phyloP scores from a whole-genome alignment of 2,888 invertebrate species.

The Temnothorax ravouxi region DNA sequence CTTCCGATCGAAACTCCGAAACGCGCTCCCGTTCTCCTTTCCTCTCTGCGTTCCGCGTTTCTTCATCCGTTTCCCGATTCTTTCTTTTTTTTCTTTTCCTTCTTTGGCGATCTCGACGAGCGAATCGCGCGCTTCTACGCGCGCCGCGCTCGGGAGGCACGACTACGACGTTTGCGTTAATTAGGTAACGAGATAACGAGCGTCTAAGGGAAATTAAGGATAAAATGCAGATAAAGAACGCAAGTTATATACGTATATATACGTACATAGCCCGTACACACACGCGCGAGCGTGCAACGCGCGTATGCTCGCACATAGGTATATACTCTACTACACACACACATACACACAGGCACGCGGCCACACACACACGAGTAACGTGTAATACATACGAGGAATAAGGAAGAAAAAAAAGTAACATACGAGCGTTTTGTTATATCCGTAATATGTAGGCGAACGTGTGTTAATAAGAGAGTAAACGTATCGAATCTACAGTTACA shows the following conservation, averaged over 20 bases:
- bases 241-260: constrained; percentile 63
- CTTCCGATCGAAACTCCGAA: constrained; percentile 39
- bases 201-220: constrained; percentile 44
- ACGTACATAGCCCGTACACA: constrained; percentile 58
- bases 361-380: constrained; percentile 47
- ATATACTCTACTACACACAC: not conserved
- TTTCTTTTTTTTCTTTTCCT: not conserved
- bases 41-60: constrained; percentile 35
- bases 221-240: constrained; percentile 39
- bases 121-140: constrained; percentile 28
- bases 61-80: constrained; percentile 20
- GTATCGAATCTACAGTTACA: constrained; percentile 84
- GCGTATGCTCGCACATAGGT: not conserved
- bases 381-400: constrained; percentile 34
- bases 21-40: constrained; percentile 42
- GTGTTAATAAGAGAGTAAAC: constrained; percentile 73
- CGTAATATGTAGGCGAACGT: constrained; percentile 71
- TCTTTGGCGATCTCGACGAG: constrained; percentile 39
- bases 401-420: constrained; percentile 45
- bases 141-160: constrained; percentile 42
- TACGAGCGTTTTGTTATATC: constrained; percentile 76
- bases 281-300: constrained; percentile 1
- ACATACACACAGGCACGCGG: constrained; percentile 18
- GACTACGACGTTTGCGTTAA: constrained; percentile 55
- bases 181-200: constrained; percentile 47